phyloP scores from a whole-genome alignment of 1,140 invertebrate species.

The Dendrolimus punctatus region DNA sequence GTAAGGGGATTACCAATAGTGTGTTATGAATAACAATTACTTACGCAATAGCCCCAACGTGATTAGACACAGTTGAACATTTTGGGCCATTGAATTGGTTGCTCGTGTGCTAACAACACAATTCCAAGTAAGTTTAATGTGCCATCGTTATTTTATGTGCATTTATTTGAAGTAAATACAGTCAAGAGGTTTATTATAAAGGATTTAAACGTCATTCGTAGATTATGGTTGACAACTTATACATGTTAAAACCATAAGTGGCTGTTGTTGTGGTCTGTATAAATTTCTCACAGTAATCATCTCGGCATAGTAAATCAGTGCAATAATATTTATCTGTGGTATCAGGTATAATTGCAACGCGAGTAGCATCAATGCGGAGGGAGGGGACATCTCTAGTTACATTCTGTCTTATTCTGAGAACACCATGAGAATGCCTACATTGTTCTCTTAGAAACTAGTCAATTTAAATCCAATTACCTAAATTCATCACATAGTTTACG shows the following conservation, averaged over 20 bases:
- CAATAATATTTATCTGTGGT: slow-evolving; percentile 56
- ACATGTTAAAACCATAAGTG: slow-evolving; percentile 12
- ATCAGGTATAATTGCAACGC: slow-evolving; percentile 63
- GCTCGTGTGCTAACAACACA: too few relatives aligned
- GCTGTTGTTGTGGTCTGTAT: slow-evolving; percentile 18
- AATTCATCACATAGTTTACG: background rate
- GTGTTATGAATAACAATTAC: too few relatives aligned
- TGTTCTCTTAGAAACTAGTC: background rate
- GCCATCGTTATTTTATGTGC: too few relatives aligned
- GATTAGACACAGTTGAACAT: too few relatives aligned
- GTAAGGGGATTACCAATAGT: too few relatives aligned
- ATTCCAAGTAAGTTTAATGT: too few relatives aligned
- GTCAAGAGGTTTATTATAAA: too few relatives aligned
- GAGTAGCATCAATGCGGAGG: slow-evolving; percentile 59
- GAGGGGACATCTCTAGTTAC: slow-evolving; percentile 54
- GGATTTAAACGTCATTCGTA: too few relatives aligned
- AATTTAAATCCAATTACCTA: background rate
- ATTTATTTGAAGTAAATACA: too few relatives aligned
- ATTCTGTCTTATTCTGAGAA: slow-evolving; percentile 64
- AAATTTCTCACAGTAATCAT: slow-evolving; percentile 60
- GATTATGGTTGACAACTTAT: background rate
- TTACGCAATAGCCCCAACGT: too few relatives aligned
- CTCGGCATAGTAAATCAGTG: slow-evolving; percentile 36
- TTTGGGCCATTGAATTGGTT: too few relatives aligned
- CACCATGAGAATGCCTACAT: slow-evolving; percentile 47